A percentile compares a stretch with the other conserved stretches of the same genome.
Conservation (phyloP, 2,797 vertebrate species). For the Monodelphis domestica region DNA sequence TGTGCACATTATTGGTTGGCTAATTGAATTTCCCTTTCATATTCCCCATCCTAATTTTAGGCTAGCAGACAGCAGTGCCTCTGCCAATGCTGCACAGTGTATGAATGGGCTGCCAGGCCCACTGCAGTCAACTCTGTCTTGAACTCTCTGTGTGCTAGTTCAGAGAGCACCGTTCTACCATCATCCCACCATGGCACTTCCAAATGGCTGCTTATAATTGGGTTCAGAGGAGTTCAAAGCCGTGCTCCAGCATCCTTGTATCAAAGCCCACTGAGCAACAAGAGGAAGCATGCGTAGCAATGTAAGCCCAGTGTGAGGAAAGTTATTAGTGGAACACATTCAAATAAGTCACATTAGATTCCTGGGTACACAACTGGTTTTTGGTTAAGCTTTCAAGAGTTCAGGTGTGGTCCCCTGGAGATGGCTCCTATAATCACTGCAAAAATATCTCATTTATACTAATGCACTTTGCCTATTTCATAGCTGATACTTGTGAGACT, state of each 20-base stretch:
- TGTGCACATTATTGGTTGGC: conserved; percentile 74
- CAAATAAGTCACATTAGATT: conserved; percentile 77
- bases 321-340: conserved; percentile 78
- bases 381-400: conserved; percentile 75
- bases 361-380: conserved; percentile 76
- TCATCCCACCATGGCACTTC: conserved; percentile 80
- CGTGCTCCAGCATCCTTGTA: conserved; percentile 81
- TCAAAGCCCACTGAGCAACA: conserved; percentile 85
- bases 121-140: conserved; percentile 70
- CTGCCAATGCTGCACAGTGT: conserved; percentile 55
- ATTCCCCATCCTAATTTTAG: conserved; percentile 52
- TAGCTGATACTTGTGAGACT: conserved; percentile 78
- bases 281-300: conserved; percentile 76
- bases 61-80: conserved; percentile 70
- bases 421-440: conserved; percentile 73
- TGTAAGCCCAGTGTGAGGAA: conserved; percentile 77
- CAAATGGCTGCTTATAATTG: conserved; percentile 87
- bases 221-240: conserved; percentile 87
- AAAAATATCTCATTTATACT: conserved; percentile 78
- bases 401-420: conserved; percentile 78
- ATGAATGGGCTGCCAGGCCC: conserved; percentile 75
- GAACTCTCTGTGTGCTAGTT: conserved; percentile 84
- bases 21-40: conserved; percentile 74
- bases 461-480: conserved; percentile 75
- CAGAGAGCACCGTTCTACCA: conserved; percentile 80